Percentiles rank a stretch among this genome's conserved stretches.
phyloP scores from a whole-genome alignment of 1,140 invertebrate species.

The Agraylea sexmaculata region DNA sequence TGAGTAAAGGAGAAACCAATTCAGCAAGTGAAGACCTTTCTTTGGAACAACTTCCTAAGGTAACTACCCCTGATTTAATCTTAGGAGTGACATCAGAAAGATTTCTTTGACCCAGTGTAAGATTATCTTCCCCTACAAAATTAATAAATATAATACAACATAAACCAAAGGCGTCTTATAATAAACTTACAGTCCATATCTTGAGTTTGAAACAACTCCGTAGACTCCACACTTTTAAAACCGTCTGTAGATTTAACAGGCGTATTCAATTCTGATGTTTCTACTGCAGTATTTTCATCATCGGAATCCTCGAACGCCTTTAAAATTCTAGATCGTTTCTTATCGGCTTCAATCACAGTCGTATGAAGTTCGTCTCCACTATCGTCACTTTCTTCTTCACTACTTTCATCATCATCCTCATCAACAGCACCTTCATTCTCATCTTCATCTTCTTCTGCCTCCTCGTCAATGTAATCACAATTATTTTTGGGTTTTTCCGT shows the following conservation, averaged over 20 bases:
- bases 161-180: constrained; percentile 3
- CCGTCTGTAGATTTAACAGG: constrained; percentile 9
- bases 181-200: constrained; percentile 16
- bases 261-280: constrained; percentile 9
- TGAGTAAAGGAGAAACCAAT: constrained; percentile 16
- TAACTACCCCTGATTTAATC: neutral
- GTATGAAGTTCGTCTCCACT: constrained; percentile 27
- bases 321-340: constrained; percentile 22
- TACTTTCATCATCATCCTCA: constrained; percentile 23
- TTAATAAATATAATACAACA: neutral
- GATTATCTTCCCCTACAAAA: constrained; percentile 17
- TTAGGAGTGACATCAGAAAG: constrained; percentile 4
- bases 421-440: constrained; percentile 23
- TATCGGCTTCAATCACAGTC: constrained; percentile 20
- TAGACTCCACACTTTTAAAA: constrained; percentile 4
- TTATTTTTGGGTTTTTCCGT: constrained; percentile 26
- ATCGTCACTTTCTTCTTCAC: constrained; percentile 28
- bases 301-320: constrained; percentile 20
- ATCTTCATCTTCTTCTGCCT: constrained; percentile 33
- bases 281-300: constrained; percentile 18
- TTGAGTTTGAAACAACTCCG: constrained; percentile 14
- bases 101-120: constrained; percentile 14
- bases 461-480: constrained; percentile 27
- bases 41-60: neutral
- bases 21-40: constrained; percentile 9